phyloP scores from a whole-genome alignment of 1,140 invertebrate genomes.

The Neoseiulus cucumeris region DNA sequence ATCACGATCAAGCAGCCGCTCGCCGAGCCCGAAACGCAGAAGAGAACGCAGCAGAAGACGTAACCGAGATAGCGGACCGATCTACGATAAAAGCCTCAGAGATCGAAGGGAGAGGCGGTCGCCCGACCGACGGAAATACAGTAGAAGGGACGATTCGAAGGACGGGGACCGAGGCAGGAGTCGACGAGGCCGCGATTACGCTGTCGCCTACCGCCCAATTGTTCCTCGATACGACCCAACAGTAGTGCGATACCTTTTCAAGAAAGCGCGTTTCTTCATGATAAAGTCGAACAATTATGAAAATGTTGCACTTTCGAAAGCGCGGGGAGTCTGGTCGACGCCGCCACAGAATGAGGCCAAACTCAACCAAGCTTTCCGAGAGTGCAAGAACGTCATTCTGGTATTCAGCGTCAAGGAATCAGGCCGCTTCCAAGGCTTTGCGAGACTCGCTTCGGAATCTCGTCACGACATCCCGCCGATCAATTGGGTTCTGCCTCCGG shows the following conservation, averaged over 20 bases:
- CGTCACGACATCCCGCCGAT: conserved; percentile 67
- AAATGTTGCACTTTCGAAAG: conserved; percentile 82
- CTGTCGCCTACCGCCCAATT: neutral
- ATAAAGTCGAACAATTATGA: conserved; percentile 96
- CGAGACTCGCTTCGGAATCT: conserved; percentile 63
- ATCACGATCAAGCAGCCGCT: neutral
- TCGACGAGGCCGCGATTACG: no score
- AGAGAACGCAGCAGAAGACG: neutral
- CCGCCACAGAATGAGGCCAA: conserved; percentile 89
- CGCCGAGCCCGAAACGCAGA: neutral
- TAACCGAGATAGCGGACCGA: neutral
- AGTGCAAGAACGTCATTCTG: conserved; percentile 77
- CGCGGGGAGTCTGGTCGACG: conserved; percentile 91
- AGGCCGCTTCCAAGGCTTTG: conserved; percentile 69
- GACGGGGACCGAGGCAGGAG: neutral
- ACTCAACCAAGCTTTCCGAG: conserved; percentile 74
- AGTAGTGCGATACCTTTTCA: conserved; percentile 67
- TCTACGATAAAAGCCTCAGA: neutral
- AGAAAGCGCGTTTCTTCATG: conserved; percentile 84
- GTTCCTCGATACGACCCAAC: neutral
- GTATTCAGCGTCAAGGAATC: conserved; percentile 96
- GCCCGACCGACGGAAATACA: neutral
- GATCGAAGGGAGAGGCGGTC: neutral
- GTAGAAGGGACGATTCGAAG: neutral
- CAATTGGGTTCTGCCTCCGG: conserved; percentile 86